phyloP scores from a whole-genome alignment of 2,113 vertebrate species.

The Macaca fascicularis region DNA sequence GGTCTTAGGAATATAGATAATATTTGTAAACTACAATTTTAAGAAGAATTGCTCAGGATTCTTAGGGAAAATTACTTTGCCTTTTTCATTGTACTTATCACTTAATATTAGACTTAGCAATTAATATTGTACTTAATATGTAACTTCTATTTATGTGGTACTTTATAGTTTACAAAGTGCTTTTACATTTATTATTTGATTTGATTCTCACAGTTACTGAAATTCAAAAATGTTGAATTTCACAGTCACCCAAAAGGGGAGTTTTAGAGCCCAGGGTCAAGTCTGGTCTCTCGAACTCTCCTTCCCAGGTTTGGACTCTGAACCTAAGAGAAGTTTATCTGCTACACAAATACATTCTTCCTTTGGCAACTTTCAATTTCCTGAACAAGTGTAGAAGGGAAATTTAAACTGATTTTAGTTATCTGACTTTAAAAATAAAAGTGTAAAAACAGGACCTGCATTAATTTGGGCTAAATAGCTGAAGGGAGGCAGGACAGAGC shows the following conservation, averaged over 20 bases:
- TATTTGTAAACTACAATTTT: constrained; percentile 31
- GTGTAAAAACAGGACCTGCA: not conserved
- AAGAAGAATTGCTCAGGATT: not conserved
- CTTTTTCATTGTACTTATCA: not conserved
- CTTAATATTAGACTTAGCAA: not conserved
- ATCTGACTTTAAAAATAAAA: constrained; percentile 10
- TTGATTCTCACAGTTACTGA: not conserved
- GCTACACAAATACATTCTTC: not conserved
- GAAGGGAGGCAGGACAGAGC: not conserved
- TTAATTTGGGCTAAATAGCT: not conserved
- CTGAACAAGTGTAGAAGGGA: constrained; percentile 1
- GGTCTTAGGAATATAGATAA: not conserved
- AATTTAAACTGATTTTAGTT: constrained; percentile 10
- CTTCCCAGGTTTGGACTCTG: not conserved
- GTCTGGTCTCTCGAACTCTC: no score
- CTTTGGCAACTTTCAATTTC: constrained; percentile 35
- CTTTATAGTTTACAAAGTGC: not conserved
- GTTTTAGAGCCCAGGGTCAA: not conserved
- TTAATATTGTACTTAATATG: not conserved
- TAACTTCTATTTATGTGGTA: not conserved
- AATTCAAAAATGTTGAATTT: not conserved
- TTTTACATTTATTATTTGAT: not conserved
- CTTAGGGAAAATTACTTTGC: not conserved
- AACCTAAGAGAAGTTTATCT: not conserved
- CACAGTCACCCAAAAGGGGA: not conserved